Evolutionary conservation across 2,113 vertebrate species (phyloP), one percentile per base, ranked within the genome.

Genomic region (Numida meleagris): DNA sequence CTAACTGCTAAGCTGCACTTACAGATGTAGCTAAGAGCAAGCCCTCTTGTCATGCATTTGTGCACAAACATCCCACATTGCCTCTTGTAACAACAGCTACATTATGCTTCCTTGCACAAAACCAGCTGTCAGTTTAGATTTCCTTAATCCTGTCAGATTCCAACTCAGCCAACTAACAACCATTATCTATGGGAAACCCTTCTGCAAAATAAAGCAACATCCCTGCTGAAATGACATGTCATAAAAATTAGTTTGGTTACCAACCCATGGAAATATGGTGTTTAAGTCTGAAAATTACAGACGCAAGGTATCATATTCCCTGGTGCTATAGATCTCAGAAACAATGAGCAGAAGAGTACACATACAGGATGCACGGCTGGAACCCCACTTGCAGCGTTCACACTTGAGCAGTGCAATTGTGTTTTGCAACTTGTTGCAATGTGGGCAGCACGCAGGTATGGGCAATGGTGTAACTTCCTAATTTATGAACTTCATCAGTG

Each of bases 121-220:
- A 98, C 96, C 96, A 97, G 97, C 98, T 98, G 98, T 98, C 98
- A 97, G 96, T 94, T 98, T 96, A 96, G 85, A 98, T 98, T 98
- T 98, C 97, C 96, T 96, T 98, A 98, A 98, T 98, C 97, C 97
- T 97, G 89, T 97, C 96, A 96, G 97, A 97, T 97, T 96, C 93
- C 93, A 97, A 71, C 94, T 97, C 92, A 66, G 93, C 95, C 97
- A 97, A 85, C 96, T 96, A 97, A 95, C 97, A 97, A 89, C 94
- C 88, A 95, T 96, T 97, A 95, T 97, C 95, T 96, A 93, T 89
- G 95, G 96, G 95, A 97, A 98, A 97, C 92, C 97, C 97, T 97
- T 97, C 96, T 98, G 96, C n/a, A 76, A 98, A 96, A 96, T 94
- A 96, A 96, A 95, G 96, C 96, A 92, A 94, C 75, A 92, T 96